These are phyloP conservation scores for Ptychobarbus kaznakovi DNA, from an alignment of 2,797 vertebrate genomes.

Conservation along the genomic window DNA sequence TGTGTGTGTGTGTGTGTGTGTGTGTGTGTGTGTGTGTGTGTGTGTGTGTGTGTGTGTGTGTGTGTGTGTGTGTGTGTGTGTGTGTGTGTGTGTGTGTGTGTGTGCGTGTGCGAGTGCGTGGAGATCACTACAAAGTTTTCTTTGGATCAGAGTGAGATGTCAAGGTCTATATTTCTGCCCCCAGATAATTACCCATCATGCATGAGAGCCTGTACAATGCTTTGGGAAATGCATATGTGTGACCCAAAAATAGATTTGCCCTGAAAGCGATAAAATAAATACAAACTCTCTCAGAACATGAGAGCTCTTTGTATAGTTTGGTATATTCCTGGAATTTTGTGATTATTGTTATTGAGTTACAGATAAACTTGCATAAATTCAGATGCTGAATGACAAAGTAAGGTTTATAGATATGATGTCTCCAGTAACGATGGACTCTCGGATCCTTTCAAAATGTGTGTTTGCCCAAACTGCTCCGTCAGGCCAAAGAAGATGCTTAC, in stretches of 20 bases:
- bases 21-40: background rate
- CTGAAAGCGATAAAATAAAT: conserved; percentile 27
- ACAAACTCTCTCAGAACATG: background rate
- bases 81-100: too few relatives aligned
- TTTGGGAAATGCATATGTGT: conserved; percentile 58
- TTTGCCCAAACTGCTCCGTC: background rate
- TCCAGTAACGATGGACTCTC: background rate
- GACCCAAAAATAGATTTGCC: conserved; percentile 42
- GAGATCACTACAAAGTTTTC: conserved; percentile 26
- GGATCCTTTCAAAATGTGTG: background rate
- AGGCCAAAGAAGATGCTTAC: too few relatives aligned
- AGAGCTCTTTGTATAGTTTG: background rate
- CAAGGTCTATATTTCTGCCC: conserved; percentile 45
- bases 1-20: too few relatives aligned
- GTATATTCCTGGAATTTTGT: background rate
- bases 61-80: too few relatives aligned
- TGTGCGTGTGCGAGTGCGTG: too few relatives aligned
- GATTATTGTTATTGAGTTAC: background rate
- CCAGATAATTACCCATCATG: conserved; percentile 55
- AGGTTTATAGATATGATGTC: background rate
- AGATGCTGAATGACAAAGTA: background rate
- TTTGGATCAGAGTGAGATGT: conserved; percentile 40
- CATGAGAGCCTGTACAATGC: conserved; percentile 51
- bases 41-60: too few relatives aligned
- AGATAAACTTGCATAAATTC: background rate